Evolutionary conservation across 2,113 vertebrate species (phyloP), one percentile per base, ranked within the genome.

Genomic region (Natator depressus): DNA sequence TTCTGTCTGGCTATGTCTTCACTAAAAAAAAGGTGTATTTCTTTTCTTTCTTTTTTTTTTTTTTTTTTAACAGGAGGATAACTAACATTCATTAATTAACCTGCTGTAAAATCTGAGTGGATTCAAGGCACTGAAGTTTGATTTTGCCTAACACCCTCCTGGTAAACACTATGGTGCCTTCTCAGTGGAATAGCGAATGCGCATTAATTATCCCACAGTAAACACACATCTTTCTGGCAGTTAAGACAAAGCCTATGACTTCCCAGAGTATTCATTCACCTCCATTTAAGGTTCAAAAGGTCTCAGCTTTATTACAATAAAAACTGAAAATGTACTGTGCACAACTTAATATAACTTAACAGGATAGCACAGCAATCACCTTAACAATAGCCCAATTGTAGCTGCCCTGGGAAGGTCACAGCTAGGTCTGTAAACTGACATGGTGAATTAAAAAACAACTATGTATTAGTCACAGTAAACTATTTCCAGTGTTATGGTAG

Each of bases 381-480:
- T 47, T 50, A 95, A 95, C 93, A 96, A 96, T n/a, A 84, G 87
- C 49, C n/a, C 80, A 22, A 86, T 75, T 96, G 87, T 94, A 87
- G 55, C 82, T 16, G 13, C 47, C 42, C 5, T 9, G 2, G 76
- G 82, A 53, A 84, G 69, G 87, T 89, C 88, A 95, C 22, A 38
- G 50, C 38, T 13, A 4, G 69, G 72, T 72, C 1, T 83, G 80
- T 93, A 94, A 94, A 95, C 83, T 89, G 85, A 46, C 42, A 25
- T 0, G 55, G 75, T 53, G 47, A 87, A 96, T 88, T 81, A 91
- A 92, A 87, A 76, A 94, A 2, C 78, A 89, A 89, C 87, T 84
- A 65, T 0, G 4, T 12, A 91, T 95, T 81, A 90, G 76, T 90
- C 80, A 90, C 0, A 1, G 79, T 22, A 80, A 95, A 69, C 78